A percentile compares a stretch with the other conserved stretches of the same genome.
Conservation (phyloP, 2,113 vertebrate genomes). For the Gulo gulo region DNA sequence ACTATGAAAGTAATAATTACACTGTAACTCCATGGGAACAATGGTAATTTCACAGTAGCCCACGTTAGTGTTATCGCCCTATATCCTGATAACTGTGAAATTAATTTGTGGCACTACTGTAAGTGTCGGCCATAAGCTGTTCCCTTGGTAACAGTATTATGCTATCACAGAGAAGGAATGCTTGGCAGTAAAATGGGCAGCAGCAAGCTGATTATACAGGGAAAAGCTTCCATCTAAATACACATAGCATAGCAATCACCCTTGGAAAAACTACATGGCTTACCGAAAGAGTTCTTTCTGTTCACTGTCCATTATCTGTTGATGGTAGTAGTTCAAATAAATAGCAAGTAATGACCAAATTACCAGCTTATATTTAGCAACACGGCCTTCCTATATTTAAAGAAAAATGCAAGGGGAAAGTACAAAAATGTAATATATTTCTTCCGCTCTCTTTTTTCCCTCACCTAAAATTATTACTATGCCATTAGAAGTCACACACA, state of each 20-base stretch:
- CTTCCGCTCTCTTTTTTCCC: background rate
- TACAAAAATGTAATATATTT: conserved; percentile 33
- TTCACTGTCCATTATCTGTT: conserved; percentile 23
- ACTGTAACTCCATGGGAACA: conserved; percentile 84
- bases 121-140: conserved; percentile 82
- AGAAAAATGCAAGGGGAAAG: background rate
- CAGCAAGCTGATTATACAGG: conserved; percentile 77
- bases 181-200: conserved; percentile 80
- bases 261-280: conserved; percentile 31
- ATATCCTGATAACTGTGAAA: conserved; percentile 85
- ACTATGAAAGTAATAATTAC: conserved; percentile 84
- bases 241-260: conserved; percentile 71
- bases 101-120: conserved; percentile 84
- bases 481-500: background rate
- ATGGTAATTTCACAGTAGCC: conserved; percentile 83
- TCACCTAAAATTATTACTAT: conserved; percentile 28
- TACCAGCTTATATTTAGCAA: conserved; percentile 30
- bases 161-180: conserved; percentile 81
- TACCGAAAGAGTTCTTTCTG: background rate
- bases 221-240: conserved; percentile 75
- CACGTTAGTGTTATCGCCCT: conserved; percentile 80
- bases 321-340: conserved; percentile 6
- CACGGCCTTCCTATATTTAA: conserved; percentile 17
- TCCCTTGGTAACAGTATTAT: conserved; percentile 85
- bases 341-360: conserved; percentile 62